phyloP scores from a whole-genome alignment of 2,888 invertebrate genomes.

The Elysia crispata region DNA sequence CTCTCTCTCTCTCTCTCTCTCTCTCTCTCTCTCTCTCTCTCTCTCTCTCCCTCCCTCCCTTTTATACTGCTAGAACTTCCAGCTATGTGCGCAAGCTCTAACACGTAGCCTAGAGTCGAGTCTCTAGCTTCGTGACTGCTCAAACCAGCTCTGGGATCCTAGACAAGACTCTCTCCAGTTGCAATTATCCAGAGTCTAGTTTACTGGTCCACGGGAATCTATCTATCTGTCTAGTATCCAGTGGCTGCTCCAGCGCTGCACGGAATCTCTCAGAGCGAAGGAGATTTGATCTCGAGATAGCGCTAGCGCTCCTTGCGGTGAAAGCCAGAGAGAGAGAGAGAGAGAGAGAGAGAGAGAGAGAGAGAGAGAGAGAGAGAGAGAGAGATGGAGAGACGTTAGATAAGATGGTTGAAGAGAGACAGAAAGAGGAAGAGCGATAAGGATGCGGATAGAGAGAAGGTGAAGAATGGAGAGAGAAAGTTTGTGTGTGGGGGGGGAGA shows the following conservation, averaged over 20 bases:
- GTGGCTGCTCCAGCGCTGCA: no score
- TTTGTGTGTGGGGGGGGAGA: neutral
- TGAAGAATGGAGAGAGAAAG: neutral
- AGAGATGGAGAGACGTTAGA: constrained; percentile 5
- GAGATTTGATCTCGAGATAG: neutral
- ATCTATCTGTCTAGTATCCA: no score
- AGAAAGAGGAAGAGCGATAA: neutral
- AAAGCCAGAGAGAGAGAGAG: constrained; percentile 3
- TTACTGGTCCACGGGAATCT: no score
- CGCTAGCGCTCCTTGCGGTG: neutral
- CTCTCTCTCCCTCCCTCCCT: neutral
- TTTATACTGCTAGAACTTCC: no score
- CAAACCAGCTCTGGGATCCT: neutral
- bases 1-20: neutral
- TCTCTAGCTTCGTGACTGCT: neutral
- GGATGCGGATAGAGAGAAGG: neutral
- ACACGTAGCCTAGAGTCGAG: neutral
- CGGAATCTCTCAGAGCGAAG: no score
- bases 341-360: constrained; percentile 16
- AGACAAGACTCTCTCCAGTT: no score
- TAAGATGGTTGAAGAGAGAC: constrained; percentile 9
- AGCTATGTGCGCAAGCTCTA: neutral
- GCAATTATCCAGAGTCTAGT: no score
- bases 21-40: neutral
- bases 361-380: constrained; percentile 19